Conservation (phyloP, 1,140 invertebrate genomes). For the Limonius californicus region DNA sequence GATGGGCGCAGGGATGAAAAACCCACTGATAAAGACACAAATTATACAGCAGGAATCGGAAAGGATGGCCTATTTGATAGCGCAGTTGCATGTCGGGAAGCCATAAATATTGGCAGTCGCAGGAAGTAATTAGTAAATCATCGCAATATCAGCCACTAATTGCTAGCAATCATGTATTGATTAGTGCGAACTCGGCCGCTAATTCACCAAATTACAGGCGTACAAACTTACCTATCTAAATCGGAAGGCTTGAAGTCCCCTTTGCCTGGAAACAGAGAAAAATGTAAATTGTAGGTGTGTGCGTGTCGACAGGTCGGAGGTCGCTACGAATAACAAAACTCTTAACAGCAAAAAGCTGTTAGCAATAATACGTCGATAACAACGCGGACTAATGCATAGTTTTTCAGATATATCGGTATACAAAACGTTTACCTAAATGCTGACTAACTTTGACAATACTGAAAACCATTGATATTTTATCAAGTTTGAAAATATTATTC, state of each 20-base stretch:
- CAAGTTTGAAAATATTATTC: too few species aligned
- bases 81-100: constrained; percentile 27
- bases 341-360: too few species aligned
- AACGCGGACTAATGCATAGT: too few species aligned
- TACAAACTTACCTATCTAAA: constrained; percentile 51
- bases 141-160: constrained; percentile 25
- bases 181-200: neutral
- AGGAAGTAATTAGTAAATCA: constrained; percentile 41
- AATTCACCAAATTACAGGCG: neutral
- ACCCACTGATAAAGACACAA: constrained; percentile 7
- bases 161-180: constrained; percentile 11
- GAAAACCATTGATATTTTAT: too few species aligned
- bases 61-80: constrained; percentile 24
- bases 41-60: constrained; percentile 10
- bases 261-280: constrained; percentile 47
- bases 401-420: too few species aligned
- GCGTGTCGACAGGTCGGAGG: too few species aligned
- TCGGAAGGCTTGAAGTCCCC: constrained; percentile 56
- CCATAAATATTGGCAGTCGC: constrained; percentile 31
- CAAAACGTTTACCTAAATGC: too few species aligned
- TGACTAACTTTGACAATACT: too few species aligned
- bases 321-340: too few species aligned
- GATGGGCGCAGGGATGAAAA: neutral
- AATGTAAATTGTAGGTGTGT: neutral
- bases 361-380: too few species aligned